Conservation (phyloP, 2,113 vertebrate species). For the Callospermophilus lateralis region DNA sequence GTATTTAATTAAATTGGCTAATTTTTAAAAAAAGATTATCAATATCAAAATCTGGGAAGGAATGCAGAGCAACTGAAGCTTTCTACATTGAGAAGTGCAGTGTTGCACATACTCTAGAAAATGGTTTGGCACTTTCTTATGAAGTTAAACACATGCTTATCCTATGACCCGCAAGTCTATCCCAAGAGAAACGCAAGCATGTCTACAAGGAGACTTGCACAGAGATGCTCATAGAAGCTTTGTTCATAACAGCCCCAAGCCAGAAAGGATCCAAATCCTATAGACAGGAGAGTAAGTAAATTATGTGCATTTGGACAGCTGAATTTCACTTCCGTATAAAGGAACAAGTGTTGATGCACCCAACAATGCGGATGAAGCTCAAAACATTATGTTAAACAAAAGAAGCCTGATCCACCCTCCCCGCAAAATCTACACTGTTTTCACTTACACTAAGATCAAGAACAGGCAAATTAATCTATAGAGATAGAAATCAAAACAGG, state of each 20-base stretch:
- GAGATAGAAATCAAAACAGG: not conserved
- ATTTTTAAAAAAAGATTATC: not conserved
- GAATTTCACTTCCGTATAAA: not conserved
- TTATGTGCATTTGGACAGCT: not conserved
- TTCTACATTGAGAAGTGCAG: not conserved
- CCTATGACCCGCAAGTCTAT: not conserved
- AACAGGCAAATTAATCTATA: not conserved
- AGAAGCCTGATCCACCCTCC: not conserved
- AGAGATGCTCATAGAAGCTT: not conserved
- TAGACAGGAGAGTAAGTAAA: not conserved
- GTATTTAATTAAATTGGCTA: not conserved
- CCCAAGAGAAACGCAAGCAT: conserved; percentile 19
- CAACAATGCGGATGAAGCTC: not conserved
- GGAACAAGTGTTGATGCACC: not conserved
- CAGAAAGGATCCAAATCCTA: not conserved
- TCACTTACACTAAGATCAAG: not conserved
- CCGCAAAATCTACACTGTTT: not conserved
- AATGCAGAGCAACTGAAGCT: not conserved
- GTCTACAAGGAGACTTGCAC: not conserved
- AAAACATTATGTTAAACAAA: not conserved
- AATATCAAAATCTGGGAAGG: not conserved
- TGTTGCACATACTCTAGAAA: not conserved
- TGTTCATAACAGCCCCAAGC: not conserved
- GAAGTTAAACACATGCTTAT: not conserved
- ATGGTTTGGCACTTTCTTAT: not conserved